Evolutionary conservation across 2,113 vertebrate species (phyloP).

Genomic region (Zapus hudsonius): DNA sequence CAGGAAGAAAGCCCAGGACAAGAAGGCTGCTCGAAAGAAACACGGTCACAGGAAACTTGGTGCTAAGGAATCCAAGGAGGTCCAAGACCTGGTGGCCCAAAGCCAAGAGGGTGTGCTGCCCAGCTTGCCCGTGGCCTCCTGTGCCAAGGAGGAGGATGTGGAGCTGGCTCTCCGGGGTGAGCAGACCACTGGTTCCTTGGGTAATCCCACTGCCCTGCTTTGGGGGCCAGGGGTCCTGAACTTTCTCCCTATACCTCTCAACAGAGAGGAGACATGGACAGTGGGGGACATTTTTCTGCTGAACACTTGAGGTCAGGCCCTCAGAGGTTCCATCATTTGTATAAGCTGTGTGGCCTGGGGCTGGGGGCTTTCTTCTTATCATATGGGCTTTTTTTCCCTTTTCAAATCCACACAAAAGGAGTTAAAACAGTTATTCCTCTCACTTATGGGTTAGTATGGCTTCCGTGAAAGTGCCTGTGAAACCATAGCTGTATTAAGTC

Average conservation of each 20-base stretch:
- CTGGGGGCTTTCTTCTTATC: not conserved
- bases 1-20: constrained; percentile 81
- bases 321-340: fast-evolving
- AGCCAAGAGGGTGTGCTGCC: constrained; percentile 25
- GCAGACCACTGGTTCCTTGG: not conserved
- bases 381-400: fast-evolving
- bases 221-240: not conserved
- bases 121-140: fast-evolving
- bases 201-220: not conserved
- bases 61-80: not conserved
- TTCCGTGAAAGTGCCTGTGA: fast-evolving
- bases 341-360: not conserved
- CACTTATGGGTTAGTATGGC: fast-evolving
- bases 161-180: constrained; percentile 35
- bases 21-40: constrained; percentile 69
- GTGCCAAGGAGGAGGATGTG: fast-evolving
- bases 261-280: not conserved
- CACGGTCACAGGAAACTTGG: not conserved
- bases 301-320: not conserved
- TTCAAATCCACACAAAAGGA: not conserved
- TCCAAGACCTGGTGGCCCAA: not conserved
- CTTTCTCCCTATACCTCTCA: not conserved
- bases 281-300: not conserved
- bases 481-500: no score
- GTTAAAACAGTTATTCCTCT: not conserved